Base-by-base conservation (phyloP, 2,888 invertebrate species). In the Holacanthella duospinosa region DNA sequence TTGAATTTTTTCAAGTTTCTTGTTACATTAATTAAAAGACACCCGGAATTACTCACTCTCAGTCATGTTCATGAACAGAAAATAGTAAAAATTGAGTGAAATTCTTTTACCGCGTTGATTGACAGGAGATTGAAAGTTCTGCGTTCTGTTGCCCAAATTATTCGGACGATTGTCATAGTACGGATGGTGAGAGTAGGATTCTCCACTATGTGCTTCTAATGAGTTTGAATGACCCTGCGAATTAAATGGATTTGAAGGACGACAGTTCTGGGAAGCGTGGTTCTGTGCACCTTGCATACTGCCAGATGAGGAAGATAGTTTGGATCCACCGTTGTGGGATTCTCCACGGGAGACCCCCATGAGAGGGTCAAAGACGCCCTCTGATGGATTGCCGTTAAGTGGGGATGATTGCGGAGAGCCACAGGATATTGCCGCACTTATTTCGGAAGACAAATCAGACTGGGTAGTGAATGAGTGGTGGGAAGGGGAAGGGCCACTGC, bases 351-450 rank as follows among this genome's bases (percentile, higher is more conserved):
- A n/a, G n/a, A 36, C n/a, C 12, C 29, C 43, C 12, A 2, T 29
- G 16, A 29, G 60, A 48, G 64, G 64, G 36, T 70, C 68, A 56
- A 70, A 70, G 44, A 68, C 64, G 29, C 64, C 61, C 43, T 67
- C 68, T 66, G 67, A 64, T 65, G 68, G 68, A 43, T 26, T 29
- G 68, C 68, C 67, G 64, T 70, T 68, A 29, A 87, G 86, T 53
- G 87, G 86, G 59, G 82, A 82, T 48, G 84, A 82, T 69, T 85
- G 84, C 16, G 86, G 86, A 55, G 86, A 86, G 58, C 82, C 79
- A 64, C 84, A 84, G 65, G 87, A 85, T 74, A 88, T 87, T 60
- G 86, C 87, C 12, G 87, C 87, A 75, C 86, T 87, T 75, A 88
- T 87, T 76, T 88, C 87, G 63, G 85, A 84, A 64, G 86, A 86